These are phyloP conservation scores for Parambassis ranga DNA, from an alignment of 2,797 vertebrate genomes.

Conservation along the genomic window DNA sequence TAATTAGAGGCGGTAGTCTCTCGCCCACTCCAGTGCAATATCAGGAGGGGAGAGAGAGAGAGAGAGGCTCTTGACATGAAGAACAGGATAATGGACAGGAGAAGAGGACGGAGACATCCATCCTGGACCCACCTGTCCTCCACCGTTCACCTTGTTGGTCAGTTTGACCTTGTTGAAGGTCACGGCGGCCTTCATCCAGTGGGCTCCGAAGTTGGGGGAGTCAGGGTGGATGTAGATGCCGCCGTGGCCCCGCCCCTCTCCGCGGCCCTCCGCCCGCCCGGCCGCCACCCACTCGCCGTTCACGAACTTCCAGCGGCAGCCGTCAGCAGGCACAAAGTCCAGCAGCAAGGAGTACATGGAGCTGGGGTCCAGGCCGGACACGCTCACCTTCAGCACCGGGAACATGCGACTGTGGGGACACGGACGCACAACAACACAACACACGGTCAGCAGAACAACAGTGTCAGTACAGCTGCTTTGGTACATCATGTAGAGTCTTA, in stretches of 20 bases:
- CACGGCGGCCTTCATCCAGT: constrained; percentile 97
- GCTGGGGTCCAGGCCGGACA: constrained; percentile 92
- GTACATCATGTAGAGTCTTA: too few species aligned
- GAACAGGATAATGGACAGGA: constrained; percentile 31
- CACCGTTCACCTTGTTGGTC: constrained; percentile 93
- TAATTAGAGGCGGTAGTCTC: constrained; percentile 81
- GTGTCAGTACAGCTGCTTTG: too few species aligned
- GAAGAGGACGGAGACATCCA: not conserved
- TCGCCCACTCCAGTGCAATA: constrained; percentile 54
- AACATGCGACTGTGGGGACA: constrained; percentile 92
- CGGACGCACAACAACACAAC: not conserved
- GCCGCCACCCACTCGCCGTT: constrained; percentile 95
- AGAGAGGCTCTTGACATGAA: constrained; percentile 16
- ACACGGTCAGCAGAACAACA: too few species aligned
- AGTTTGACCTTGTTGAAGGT: constrained; percentile 98
- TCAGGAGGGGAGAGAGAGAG: constrained; percentile 1
- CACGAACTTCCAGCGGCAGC: constrained; percentile 95
- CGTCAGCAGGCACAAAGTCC: constrained; percentile 90
- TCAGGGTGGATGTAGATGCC: constrained; percentile 97
- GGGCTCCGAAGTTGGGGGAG: constrained; percentile 96
- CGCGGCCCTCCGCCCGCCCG: constrained; percentile 87
- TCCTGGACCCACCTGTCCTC: constrained; percentile 84
- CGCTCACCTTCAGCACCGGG: constrained; percentile 86
- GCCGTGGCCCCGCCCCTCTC: constrained; percentile 83
- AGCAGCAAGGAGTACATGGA: constrained; percentile 96